Evolutionary conservation across 2,113 vertebrate species (phyloP).

Genomic region (Antechinus flavipes): DNA sequence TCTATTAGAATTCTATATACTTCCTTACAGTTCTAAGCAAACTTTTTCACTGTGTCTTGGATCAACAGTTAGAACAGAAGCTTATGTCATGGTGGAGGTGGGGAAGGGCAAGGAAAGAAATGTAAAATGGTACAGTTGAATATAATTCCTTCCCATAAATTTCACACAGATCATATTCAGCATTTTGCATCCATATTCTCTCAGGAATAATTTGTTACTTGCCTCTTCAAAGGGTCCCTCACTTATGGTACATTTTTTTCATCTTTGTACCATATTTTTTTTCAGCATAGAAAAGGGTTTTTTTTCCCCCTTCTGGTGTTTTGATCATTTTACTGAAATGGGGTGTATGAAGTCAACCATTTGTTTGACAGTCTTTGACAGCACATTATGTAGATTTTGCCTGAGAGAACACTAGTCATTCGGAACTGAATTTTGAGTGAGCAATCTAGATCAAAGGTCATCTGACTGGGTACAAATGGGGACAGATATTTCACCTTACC

Average conservation of each 20-base stretch:
- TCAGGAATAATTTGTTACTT: constrained; percentile 45
- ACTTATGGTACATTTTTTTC: constrained; percentile 42
- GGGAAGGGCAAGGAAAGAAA: not conserved
- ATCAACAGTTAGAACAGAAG: not conserved
- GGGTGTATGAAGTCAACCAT: constrained; percentile 82
- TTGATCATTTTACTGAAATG: constrained; percentile 82
- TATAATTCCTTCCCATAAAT: not conserved
- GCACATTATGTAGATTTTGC: constrained; percentile 85
- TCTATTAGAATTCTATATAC: not conserved
- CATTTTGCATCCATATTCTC: not conserved
- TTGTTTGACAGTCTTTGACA: constrained; percentile 85
- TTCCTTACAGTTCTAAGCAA: constrained; percentile 4
- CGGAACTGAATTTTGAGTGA: constrained; percentile 78
- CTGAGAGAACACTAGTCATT: constrained; percentile 79
- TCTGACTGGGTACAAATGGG: constrained; percentile 67
- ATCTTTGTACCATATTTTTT: constrained; percentile 40
- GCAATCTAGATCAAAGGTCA: constrained; percentile 80
- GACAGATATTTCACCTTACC: constrained; percentile 79
- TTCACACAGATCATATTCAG: constrained; percentile 1
- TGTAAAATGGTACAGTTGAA: not conserved
- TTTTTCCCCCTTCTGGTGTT: constrained; percentile 72
- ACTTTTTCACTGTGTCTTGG: constrained; percentile 6
- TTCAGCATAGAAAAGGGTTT: constrained; percentile 36
- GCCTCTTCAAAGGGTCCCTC: constrained; percentile 42
- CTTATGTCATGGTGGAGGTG: not conserved